Conservation (phyloP, 2,113 vertebrate species). For the Oncorhynchus gorbuscha region DNA sequence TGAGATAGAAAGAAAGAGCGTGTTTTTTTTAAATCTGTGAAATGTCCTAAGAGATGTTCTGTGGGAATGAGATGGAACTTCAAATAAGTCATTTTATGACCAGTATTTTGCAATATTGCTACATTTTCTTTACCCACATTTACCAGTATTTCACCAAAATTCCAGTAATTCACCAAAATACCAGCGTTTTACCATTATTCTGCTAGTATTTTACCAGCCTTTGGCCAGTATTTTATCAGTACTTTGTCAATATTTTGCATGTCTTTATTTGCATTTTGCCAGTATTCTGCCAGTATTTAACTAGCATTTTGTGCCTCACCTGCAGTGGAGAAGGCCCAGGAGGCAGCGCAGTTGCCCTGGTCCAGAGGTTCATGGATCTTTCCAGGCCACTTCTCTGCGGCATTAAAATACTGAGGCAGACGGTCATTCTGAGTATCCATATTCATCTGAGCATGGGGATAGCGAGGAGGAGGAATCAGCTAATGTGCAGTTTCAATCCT, state of each 20-base stretch:
- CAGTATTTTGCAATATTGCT: no score
- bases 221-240: no score
- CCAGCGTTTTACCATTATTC: no score
- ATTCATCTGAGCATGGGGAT: constrained; percentile 74
- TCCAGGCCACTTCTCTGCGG: constrained; percentile 87
- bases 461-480: background rate
- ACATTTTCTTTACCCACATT: no score
- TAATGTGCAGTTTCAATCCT: background rate
- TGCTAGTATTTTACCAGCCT: no score
- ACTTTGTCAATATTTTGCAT: no score
- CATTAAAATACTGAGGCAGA: constrained; percentile 84
- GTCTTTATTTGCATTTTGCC: no score
- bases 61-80: background rate
- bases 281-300: no score
- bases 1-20: background rate
- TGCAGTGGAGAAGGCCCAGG: constrained; percentile 97
- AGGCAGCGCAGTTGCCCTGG: constrained; percentile 95
- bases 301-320: constrained; percentile 63
- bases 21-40: background rate
- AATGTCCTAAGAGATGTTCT: background rate
- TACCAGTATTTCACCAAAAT: no score
- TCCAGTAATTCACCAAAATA: no score
- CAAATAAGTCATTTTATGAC: no score
- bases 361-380: constrained; percentile 93
- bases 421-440: constrained; percentile 77